Evolutionary conservation across 2,888 invertebrate species (phyloP).

Genomic region (Caenorhabditis doughertyi): DNA sequence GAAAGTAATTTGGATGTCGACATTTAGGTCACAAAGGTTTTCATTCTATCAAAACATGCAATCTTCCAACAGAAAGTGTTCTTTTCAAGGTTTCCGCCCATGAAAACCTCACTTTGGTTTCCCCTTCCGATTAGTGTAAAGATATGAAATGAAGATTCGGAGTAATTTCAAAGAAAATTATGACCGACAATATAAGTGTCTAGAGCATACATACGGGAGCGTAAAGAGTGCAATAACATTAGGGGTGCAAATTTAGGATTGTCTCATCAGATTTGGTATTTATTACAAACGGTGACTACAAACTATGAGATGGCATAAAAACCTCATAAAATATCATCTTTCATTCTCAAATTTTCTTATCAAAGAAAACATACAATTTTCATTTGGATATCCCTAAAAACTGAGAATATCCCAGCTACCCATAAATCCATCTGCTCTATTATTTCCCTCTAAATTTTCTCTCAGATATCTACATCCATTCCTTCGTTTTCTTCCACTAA

Average conservation of each 20-base stretch:
- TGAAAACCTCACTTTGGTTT: conserved; percentile 1
- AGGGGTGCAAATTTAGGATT: no score
- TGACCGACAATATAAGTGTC: no score
- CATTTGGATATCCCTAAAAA: neutral
- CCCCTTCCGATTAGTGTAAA: neutral
- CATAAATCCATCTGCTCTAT: neutral
- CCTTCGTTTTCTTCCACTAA: conserved; percentile 25
- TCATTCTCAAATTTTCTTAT: neutral
- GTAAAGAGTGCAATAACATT: no score
- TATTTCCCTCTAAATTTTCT: neutral
- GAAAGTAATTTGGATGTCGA: conserved; percentile 14
- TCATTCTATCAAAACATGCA: conserved; percentile 31
- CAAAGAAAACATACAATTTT: neutral
- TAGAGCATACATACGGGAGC: no score
- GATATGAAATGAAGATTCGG: neutral
- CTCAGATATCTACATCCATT: conserved; percentile 7
- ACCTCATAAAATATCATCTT: no score
- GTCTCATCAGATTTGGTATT: no score
- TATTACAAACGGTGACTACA: no score
- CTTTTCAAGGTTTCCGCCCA: conserved; percentile 39
- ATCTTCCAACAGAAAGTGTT: conserved; percentile 36
- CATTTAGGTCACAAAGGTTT: conserved; percentile 32
- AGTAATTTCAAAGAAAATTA: neutral
- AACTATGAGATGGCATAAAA: no score
- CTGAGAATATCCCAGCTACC: no score